Evolutionary conservation across 2,888 invertebrate species (phyloP), one percentile per base, ranked within the genome.

Genomic region (Eurytoma adleriae): DNA sequence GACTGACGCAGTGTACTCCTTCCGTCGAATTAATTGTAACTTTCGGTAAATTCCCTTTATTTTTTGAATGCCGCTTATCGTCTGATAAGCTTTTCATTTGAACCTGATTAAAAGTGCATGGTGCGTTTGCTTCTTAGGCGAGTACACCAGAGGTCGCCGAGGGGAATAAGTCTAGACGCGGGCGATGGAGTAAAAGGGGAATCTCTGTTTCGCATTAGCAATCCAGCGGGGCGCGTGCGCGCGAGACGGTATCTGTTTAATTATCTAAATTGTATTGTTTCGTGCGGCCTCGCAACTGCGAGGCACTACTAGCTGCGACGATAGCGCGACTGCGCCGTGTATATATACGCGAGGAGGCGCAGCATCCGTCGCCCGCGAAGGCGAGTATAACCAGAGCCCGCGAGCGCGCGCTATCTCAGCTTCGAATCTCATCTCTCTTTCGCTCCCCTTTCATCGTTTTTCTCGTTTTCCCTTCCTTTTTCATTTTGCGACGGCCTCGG

Each of bases 221-320:
- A 50, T 50, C 50, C 50, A 70, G 59, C 30, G 40, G 14, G 84
- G 18, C 64, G 67, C 84, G 40, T 73, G 14, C n/a, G 20, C 30
- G 52, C 20, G 48, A 2, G 66, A 67, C 81, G 87, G 85, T 87
- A 87, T 87, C 87, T 86, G 85, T 87, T 87, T 86, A 87, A 87
- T 87, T 87, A 87, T 87, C 87, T 87, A 87, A 87, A 87, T 86
- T 86, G 87, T 86, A 87, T 86, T 85, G 85, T 83, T 84, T 83
- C 83, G 78, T 84, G 84, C 54, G 70, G 56, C 20, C 64, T 54
- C 79, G 71, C 71, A 24, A 57, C 72, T 68, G 30, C 64, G 56
- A 67, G 69, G 27, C 24, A 78, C 70, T 78, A 80, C 57, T 73
- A 27, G 54, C 62, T 48, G 18, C 59, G 61, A 74, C 64, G 70